phyloP scores from a whole-genome alignment of 2,797 vertebrate genomes.

The Halcyon smyrnensis region DNA sequence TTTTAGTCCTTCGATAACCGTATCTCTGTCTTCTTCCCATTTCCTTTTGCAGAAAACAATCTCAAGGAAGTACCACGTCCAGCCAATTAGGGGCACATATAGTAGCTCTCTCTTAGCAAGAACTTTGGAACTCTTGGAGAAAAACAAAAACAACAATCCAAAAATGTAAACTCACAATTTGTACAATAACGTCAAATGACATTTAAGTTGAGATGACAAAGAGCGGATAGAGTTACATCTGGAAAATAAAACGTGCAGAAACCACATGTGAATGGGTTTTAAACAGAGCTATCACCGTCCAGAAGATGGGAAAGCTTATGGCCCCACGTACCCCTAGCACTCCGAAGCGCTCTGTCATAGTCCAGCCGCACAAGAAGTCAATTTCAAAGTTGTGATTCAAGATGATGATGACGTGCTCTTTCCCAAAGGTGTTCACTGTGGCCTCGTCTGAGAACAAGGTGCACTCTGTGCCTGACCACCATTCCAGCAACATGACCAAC shows the following conservation, averaged over 20 bases:
- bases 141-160: not conserved
- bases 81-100: conserved; percentile 95
- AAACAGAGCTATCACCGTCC: not conserved
- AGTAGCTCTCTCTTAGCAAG: conserved; percentile 95
- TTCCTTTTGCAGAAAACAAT: conserved; percentile 98
- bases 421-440: conserved; percentile 90
- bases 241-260: not conserved
- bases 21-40: conserved; percentile 96
- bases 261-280: not conserved
- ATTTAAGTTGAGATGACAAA: not conserved
- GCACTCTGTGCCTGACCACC: conserved; percentile 98
- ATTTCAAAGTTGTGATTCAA: conserved; percentile 99
- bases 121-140: conserved; percentile 93
- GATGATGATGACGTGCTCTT: conserved; percentile 95
- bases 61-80: conserved; percentile 99
- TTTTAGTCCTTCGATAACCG: conserved; percentile 85
- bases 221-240: not conserved
- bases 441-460: conserved; percentile 93
- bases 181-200: not conserved
- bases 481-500: conserved; percentile 97
- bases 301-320: not conserved
- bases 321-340: conserved; percentile 89
- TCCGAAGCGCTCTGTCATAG: conserved; percentile 96
- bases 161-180: not conserved
- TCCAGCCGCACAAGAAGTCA: conserved; percentile 98